phyloP scores from a whole-genome alignment of 2,888 invertebrate genomes.

The Acanthosepion pharaonis region DNA sequence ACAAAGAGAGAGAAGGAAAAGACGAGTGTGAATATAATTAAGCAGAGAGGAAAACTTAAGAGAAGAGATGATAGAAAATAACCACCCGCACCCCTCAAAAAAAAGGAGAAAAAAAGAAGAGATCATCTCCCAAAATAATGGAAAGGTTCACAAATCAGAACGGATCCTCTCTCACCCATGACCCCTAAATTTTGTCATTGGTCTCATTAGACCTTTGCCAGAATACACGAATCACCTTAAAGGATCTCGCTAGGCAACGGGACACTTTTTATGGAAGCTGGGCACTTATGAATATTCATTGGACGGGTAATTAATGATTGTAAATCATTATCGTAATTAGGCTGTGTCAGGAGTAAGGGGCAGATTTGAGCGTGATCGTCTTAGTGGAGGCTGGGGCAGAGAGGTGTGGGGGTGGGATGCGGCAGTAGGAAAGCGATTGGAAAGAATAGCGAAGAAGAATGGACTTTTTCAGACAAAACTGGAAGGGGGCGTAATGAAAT shows the following conservation, averaged over 20 bases:
- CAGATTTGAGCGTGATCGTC: neutral
- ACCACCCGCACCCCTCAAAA: no score
- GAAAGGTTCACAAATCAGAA: neutral
- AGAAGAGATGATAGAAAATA: no score
- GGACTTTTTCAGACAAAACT: no score
- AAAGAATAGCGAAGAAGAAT: no score
- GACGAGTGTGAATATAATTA: no score
- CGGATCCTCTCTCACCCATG: neutral
- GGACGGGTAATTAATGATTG: neutral
- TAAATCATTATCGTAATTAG: constrained; percentile 9
- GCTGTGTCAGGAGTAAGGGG: neutral
- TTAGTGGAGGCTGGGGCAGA: no score
- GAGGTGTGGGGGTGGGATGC: no score
- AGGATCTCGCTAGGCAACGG: neutral
- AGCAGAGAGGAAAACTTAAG: no score
- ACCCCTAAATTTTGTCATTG: neutral
- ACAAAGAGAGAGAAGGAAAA: no score
- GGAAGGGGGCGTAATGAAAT: no score
- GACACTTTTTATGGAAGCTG: neutral
- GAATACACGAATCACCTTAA: neutral
- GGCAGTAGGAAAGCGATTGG: no score
- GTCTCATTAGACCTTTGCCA: neutral
- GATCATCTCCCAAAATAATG: neutral
- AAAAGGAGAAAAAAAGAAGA: no score
- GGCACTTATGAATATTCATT: constrained; percentile 7